These are phyloP conservation scores for Rugalucina vietnamica DNA, from an alignment of 2,888 invertebrate species.

Conservation along the genomic window DNA sequence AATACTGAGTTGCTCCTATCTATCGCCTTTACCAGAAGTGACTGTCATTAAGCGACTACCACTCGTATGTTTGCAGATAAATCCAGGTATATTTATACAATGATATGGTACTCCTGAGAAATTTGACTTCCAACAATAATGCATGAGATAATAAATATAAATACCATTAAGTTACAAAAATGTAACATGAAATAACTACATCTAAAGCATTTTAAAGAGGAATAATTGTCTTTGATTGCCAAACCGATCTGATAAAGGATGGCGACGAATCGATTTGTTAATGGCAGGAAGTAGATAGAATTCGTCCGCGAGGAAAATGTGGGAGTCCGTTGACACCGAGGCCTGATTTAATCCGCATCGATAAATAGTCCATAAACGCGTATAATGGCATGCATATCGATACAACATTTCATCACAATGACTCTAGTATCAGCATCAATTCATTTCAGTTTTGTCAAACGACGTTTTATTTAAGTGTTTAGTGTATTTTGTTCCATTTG, in stretches of 20 bases:
- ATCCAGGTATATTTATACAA: too few relatives aligned
- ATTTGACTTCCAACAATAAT: too few relatives aligned
- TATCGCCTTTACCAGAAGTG: too few relatives aligned
- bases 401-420: not conserved
- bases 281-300: not conserved
- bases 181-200: too few relatives aligned
- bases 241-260: not conserved
- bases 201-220: too few relatives aligned
- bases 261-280: not conserved
- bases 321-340: not conserved
- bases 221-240: too few relatives aligned
- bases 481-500: not conserved
- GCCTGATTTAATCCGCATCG: not conserved
- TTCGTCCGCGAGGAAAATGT: not conserved
- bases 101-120: too few relatives aligned
- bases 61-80: too few relatives aligned
- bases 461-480: constrained; percentile 4
- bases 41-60: too few relatives aligned
- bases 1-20: too few relatives aligned
- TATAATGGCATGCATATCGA: constrained; percentile 7
- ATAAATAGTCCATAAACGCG: constrained; percentile 10
- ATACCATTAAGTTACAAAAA: too few relatives aligned
- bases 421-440: not conserved
- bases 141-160: too few relatives aligned
- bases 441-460: not conserved